A percentile compares a stretch with the other conserved stretches of the same genome.
Conservation (phyloP, 2,888 invertebrate genomes). For the Gymnocheta viridis region DNA sequence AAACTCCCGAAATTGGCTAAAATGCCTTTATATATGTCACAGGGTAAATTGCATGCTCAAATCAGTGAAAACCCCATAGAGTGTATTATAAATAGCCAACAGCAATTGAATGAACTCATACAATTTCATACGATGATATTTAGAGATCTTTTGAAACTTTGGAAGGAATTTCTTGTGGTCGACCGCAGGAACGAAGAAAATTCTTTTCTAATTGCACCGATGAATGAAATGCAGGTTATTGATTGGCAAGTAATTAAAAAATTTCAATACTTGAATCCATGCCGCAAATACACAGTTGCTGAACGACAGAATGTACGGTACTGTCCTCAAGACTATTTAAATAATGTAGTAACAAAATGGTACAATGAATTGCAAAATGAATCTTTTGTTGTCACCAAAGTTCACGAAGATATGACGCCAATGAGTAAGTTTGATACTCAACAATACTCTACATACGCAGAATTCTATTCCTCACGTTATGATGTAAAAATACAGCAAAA, state of each 20-base stretch:
- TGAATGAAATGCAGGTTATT: constrained; percentile 81
- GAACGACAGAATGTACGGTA: constrained; percentile 84
- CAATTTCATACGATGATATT: constrained; percentile 90
- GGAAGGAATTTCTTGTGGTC: constrained; percentile 85
- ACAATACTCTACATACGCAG: constrained; percentile 84
- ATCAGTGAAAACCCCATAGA: constrained; percentile 83
- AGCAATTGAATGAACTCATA: constrained; percentile 83
- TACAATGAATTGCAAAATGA: constrained; percentile 85
- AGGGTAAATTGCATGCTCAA: constrained; percentile 83
- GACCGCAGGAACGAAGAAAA: constrained; percentile 84
- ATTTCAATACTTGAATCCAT: constrained; percentile 82
- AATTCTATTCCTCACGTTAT: constrained; percentile 91
- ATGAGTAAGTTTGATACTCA: constrained; percentile 85
- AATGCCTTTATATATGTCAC: constrained; percentile 89
- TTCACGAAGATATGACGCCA: constrained; percentile 86
- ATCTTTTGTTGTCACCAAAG: constrained; percentile 87
- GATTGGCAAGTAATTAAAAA: constrained; percentile 85
- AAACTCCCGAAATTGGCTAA: constrained; percentile 85
- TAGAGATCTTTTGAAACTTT: constrained; percentile 85
- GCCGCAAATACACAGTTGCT: constrained; percentile 81
- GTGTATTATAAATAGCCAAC: constrained; percentile 82
- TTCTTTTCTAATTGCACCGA: constrained; percentile 83
- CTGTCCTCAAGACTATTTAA: constrained; percentile 85
- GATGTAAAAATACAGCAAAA: constrained; percentile 82
- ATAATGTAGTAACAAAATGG: constrained; percentile 93